Evolutionary conservation across 2,797 vertebrate genomes (phyloP), one percentile per base, ranked within the genome.

Genomic region (Sebastes oblongus): DNA sequence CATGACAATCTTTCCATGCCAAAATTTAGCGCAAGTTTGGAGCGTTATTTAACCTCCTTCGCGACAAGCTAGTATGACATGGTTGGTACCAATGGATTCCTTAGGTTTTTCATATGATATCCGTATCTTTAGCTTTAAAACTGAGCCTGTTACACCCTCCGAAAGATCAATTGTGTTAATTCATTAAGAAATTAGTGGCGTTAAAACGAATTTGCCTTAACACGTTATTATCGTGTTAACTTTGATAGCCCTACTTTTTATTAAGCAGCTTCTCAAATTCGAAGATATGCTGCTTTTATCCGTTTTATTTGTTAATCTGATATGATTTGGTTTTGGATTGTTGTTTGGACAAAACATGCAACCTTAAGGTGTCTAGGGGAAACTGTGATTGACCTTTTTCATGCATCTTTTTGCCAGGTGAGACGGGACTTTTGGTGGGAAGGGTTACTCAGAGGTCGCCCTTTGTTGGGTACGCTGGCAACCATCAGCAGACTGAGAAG

Each of bases 391-490:
- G n/a, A 58, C 5, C 2, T 18, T n/a, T 20, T 12, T 52, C 5
- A 2, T 60, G 16, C 30, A 0, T 55, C 8, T 61, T 32, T 56
- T 66, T 36, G 4, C 27, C 84, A 96, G 98, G 97, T 59, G 96
- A 98, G 90, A 95, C 95, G 0, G 97, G 97, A 25, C 97, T 98
- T 39, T 73, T 98, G 72, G 79, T 98, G 10, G 96, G 96, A 67
- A 96, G 78, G 92, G 93, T 98, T 64, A 96, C 96, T 2, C 56
- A 32, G 4, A 80, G 93, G 20, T 85, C 96, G 25, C 97, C 97
- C 0, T 99, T 98, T 72, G 39, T 72, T 8, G 97, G 97, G 2
- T 98, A 98, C 4, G 97, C 96, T 5, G 96, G 97, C 46, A 96
- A 95, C 77, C 80, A 92, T 54, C 77, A 93, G 30, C 96, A 97